phyloP scores from a whole-genome alignment of 2,888 invertebrate species.

The Nezara viridula region DNA sequence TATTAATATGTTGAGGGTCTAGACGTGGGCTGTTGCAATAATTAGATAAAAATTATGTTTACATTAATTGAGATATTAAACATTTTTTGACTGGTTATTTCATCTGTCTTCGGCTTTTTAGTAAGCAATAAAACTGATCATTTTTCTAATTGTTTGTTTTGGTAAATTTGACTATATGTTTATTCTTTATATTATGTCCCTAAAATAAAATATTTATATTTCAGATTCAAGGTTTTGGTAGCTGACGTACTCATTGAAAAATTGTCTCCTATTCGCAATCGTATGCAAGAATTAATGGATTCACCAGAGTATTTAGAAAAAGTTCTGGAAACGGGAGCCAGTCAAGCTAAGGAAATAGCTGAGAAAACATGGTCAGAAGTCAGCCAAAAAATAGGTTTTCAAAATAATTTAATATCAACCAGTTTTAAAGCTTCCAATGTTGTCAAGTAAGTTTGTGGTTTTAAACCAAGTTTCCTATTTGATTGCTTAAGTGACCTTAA shows the following conservation, averaged over 20 bases:
- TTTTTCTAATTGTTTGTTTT: not conserved
- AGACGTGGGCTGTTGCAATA: too few relatives aligned
- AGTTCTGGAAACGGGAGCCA: conserved; percentile 76
- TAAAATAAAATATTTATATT: conserved; percentile 65
- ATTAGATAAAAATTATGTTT: too few relatives aligned
- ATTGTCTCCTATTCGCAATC: conserved; percentile 78
- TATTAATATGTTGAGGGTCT: too few relatives aligned
- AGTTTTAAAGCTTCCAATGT: not conserved
- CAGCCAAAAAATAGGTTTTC: conserved; percentile 74
- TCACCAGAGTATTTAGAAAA: conserved; percentile 77
- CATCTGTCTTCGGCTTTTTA: too few relatives aligned
- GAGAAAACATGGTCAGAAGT: conserved; percentile 77
- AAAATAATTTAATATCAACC: conserved; percentile 62
- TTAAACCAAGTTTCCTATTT: too few relatives aligned
- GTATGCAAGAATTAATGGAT: conserved; percentile 73
- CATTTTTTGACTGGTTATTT: too few relatives aligned
- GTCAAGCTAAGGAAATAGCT: conserved; percentile 76
- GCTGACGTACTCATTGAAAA: conserved; percentile 81
- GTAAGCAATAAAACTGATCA: too few relatives aligned
- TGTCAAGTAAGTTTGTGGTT: not conserved
- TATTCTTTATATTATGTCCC: conserved; percentile 39
- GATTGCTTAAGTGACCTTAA: too few relatives aligned
- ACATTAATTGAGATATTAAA: too few relatives aligned
- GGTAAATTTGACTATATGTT: conserved; percentile 2
- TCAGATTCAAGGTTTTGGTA: conserved; percentile 79